Conservation (phyloP, 2,888 invertebrate genomes). For the Nezara viridula region DNA sequence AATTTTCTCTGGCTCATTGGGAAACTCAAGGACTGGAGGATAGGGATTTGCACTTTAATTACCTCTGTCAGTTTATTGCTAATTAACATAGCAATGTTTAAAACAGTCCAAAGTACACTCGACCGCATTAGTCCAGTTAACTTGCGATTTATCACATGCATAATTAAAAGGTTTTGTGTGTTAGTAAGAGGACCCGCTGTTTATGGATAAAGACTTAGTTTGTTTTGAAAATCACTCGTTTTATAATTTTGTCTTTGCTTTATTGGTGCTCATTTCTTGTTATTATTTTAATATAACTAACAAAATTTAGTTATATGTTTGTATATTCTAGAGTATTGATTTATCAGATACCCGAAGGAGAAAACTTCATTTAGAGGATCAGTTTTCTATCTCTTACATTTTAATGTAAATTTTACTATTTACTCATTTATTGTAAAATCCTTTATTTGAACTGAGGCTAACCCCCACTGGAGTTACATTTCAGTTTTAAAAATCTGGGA, state of each 20-base stretch:
- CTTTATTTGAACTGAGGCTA: too few species aligned
- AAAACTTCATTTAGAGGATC: too few species aligned
- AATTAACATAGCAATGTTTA: constrained; percentile 15
- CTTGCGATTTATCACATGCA: not conserved
- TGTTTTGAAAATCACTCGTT: not conserved
- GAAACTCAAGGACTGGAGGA: not conserved
- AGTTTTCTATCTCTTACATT: too few species aligned
- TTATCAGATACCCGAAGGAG: too few species aligned
- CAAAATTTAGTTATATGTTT: too few species aligned
- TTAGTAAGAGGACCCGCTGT: not conserved
- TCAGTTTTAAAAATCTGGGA: too few species aligned
- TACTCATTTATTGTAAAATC: too few species aligned
- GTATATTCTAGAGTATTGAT: too few species aligned
- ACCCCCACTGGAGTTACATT: too few species aligned
- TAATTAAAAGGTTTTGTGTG: not conserved
- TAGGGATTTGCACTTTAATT: constrained; percentile 15
- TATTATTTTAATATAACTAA: too few species aligned
- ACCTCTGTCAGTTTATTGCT: constrained; percentile 5
- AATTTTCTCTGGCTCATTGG: not conserved
- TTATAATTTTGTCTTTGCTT: not conserved
- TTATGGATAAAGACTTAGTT: not conserved
- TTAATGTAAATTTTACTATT: too few species aligned
- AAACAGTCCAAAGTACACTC: constrained; percentile 21
- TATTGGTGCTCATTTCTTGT: not conserved
- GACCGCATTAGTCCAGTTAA: not conserved